phyloP scores from a whole-genome alignment of 2,888 invertebrate genomes.

The Cheiracanthium punctorium region DNA sequence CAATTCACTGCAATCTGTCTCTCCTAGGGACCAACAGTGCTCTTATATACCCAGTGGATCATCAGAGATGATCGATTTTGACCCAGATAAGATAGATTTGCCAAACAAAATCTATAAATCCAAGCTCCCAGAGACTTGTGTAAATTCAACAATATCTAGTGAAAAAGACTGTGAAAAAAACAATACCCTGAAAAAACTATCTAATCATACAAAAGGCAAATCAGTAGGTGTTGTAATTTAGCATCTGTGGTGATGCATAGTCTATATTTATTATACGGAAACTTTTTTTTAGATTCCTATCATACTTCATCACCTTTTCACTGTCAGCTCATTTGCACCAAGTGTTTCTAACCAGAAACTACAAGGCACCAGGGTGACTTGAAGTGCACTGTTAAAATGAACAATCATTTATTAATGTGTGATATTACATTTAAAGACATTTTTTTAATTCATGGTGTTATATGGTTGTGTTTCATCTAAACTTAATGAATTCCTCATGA shows the following conservation, averaged over 20 bases:
- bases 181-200: slow-evolving; percentile 76
- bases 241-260: slow-evolving; percentile 8
- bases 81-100: slow-evolving; percentile 73
- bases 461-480: background rate
- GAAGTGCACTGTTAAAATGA: background rate
- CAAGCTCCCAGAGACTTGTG: slow-evolving; percentile 88
- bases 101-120: slow-evolving; percentile 84
- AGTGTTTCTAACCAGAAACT: background rate
- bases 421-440: slow-evolving; percentile 12
- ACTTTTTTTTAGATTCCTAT: slow-evolving; percentile 55
- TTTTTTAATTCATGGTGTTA: slow-evolving; percentile 2
- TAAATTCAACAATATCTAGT: slow-evolving; percentile 82
- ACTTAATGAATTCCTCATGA: background rate
- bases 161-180: slow-evolving; percentile 87
- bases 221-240: slow-evolving; percentile 56
- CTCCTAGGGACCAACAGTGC: slow-evolving; percentile 79
- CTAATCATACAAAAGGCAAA: slow-evolving; percentile 56
- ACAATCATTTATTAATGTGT: background rate
- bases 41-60: slow-evolving; percentile 77
- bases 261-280: slow-evolving; percentile 41
- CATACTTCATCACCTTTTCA: slow-evolving; percentile 48
- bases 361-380: background rate
- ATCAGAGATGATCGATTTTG: slow-evolving; percentile 79
- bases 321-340: slow-evolving; percentile 47
- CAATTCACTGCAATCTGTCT: slow-evolving; percentile 87